These are phyloP conservation scores for Geophilus truncorum DNA, from an alignment of 2,888 invertebrate genomes.

Conservation along the genomic window DNA sequence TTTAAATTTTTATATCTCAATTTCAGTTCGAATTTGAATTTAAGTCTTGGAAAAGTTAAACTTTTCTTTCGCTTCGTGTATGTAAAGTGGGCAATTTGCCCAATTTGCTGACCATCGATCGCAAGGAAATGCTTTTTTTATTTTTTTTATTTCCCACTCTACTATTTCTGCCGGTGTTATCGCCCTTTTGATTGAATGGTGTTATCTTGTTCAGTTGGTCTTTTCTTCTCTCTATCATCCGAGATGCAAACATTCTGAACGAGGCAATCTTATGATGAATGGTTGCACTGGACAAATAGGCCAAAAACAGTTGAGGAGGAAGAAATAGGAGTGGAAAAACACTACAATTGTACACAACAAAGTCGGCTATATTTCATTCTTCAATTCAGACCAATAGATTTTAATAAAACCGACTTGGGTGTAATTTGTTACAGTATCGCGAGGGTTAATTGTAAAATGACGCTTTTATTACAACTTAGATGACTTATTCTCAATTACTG, in stretches of 20 bases:
- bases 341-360: too few relatives aligned
- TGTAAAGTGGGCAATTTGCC: constrained; percentile 30
- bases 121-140: constrained; percentile 30
- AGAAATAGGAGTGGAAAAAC: too few relatives aligned
- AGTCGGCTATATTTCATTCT: too few relatives aligned
- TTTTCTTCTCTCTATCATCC: background rate
- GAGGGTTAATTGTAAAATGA: too few relatives aligned
- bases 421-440: too few relatives aligned
- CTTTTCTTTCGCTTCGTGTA: constrained; percentile 1
- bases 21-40: background rate
- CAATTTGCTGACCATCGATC: constrained; percentile 13
- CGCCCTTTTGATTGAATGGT: constrained; percentile 5
- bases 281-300: background rate
- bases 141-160: background rate
- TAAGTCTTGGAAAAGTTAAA: background rate
- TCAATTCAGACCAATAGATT: too few relatives aligned
- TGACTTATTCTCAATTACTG: too few relatives aligned
- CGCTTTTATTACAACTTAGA: too few relatives aligned
- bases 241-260: background rate
- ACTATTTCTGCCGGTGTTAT: background rate
- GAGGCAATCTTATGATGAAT: background rate
- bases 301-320: too few relatives aligned
- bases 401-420: too few relatives aligned
- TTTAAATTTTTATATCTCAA: background rate
- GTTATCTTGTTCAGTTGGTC: background rate